Conservation (phyloP, 1,140 invertebrate species). For the Plutomurus gul region DNA sequence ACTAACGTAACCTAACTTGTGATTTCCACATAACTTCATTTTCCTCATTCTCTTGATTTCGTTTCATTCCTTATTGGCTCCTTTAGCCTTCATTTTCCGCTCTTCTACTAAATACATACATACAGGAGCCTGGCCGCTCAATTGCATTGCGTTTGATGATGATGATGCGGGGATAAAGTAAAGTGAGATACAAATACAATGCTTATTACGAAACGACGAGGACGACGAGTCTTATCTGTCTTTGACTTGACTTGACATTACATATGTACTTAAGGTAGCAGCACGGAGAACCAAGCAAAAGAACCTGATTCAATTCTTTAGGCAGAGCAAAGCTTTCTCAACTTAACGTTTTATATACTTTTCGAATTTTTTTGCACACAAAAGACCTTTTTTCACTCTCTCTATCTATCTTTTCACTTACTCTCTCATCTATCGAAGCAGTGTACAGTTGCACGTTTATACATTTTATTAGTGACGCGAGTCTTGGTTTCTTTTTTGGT, state of each 20-base stretch:
- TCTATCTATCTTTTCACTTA: not conserved
- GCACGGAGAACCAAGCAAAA: not conserved
- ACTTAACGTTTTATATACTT: not conserved
- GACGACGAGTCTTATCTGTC: too few relatives aligned
- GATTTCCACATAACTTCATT: slow-evolving; percentile 49
- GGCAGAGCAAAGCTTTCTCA: not conserved
- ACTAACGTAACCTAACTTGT: slow-evolving; percentile 13
- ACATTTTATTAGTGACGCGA: not conserved
- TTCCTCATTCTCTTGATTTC: slow-evolving; percentile 46
- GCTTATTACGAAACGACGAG: too few relatives aligned
- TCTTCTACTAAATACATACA: not conserved
- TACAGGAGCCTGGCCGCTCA: too few relatives aligned
- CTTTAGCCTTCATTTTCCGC: slow-evolving; percentile 43
- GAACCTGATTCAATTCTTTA: not conserved
- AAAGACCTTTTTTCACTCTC: not conserved
- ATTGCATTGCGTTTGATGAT: too few relatives aligned
- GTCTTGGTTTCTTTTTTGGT: not conserved
- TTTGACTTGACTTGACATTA: not conserved
- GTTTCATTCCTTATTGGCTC: slow-evolving; percentile 42
- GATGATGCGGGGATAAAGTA: too few relatives aligned
- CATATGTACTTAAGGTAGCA: too few relatives aligned
- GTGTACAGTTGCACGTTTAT: not conserved
- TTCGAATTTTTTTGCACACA: not conserved
- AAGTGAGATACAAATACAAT: too few relatives aligned
- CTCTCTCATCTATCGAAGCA: too few relatives aligned